Evolutionary conservation across 2,113 vertebrate species (phyloP).

Genomic region (Clarias macrocephalus): DNA sequence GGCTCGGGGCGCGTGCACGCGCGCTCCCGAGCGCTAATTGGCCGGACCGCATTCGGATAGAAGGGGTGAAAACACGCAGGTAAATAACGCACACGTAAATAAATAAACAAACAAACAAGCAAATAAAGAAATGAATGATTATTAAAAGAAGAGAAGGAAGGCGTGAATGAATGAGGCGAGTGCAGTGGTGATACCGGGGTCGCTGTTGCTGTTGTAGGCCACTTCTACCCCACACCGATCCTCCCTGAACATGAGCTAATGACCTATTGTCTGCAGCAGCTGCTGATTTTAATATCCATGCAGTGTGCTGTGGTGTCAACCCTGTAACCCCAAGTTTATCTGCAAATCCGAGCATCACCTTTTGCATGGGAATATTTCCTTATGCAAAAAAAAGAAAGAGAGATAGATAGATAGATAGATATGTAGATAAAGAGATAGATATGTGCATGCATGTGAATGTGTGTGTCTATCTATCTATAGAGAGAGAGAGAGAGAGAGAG

Average conservation of each 20-base stretch:
- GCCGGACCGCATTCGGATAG: constrained; percentile 9
- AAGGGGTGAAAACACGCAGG: neutral
- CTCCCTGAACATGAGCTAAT: neutral
- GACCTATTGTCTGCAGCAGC: constrained; percentile 23
- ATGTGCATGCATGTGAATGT: too few relatives aligned
- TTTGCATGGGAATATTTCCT: constrained; percentile 28
- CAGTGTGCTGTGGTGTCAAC: neutral
- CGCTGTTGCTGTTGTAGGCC: neutral
- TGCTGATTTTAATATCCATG: neutral
- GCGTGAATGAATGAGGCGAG: too few relatives aligned
- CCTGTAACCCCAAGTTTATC: neutral
- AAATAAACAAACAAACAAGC: too few relatives aligned
- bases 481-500: too few relatives aligned
- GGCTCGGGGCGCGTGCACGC: neutral
- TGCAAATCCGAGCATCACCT: neutral
- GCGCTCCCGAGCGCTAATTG: constrained; percentile 5
- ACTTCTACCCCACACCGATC: neutral
- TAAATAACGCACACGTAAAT: neutral
- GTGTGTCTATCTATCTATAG: too few relatives aligned
- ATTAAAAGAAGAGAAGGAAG: neutral
- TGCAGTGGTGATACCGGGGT: neutral
- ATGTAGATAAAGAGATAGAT: neutral
- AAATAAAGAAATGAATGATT: neutral
- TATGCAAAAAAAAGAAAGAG: neutral
- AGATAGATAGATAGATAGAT: neutral